A percentile compares a stretch with the other conserved stretches of the same genome.
These are phyloP conservation scores for Drosophila emarginata DNA, from an alignment of 2,888 invertebrate species.

Conservation along the genomic window DNA sequence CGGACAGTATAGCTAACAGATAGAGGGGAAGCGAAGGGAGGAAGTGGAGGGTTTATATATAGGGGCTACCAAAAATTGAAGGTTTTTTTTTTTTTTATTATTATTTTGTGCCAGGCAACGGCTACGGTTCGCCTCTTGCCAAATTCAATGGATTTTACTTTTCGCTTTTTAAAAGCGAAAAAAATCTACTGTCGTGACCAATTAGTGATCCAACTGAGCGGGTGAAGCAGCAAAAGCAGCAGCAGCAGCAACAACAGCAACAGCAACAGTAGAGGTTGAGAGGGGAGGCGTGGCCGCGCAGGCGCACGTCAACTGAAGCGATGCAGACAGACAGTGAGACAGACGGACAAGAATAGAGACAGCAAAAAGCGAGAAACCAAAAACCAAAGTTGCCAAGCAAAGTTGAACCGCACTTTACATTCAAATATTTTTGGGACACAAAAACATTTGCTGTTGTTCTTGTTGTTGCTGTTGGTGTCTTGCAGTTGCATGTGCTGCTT, in stretches of 20 bases:
- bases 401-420: slow-evolving; percentile 68
- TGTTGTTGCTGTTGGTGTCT: slow-evolving; percentile 20
- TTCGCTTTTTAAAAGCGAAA: slow-evolving; percentile 54
- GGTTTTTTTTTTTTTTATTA: slow-evolving; percentile 46
- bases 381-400: slow-evolving; percentile 33
- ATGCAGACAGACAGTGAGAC: slow-evolving; percentile 27
- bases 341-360: slow-evolving; percentile 62
- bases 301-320: slow-evolving; percentile 62
- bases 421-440: slow-evolving; percentile 75
- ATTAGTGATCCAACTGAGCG: slow-evolving; percentile 63
- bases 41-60: not conserved
- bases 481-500: slow-evolving; percentile 17
- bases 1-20: slow-evolving; percentile 40
- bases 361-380: slow-evolving; percentile 39
- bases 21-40: not conserved
- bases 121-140: slow-evolving; percentile 54
- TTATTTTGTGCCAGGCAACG: slow-evolving; percentile 17
- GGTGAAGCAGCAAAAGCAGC: slow-evolving; percentile 18
- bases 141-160: slow-evolving; percentile 75
- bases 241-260: not conserved
- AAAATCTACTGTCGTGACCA: slow-evolving; percentile 68
- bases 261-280: not conserved
- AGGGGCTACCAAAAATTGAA: slow-evolving; percentile 67
- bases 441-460: slow-evolving; percentile 59
- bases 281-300: slow-evolving; percentile 49